These are phyloP conservation scores for Gymnoscopelus microlampas DNA, from an alignment of 2,797 vertebrate genomes.

Conservation along the genomic window DNA sequence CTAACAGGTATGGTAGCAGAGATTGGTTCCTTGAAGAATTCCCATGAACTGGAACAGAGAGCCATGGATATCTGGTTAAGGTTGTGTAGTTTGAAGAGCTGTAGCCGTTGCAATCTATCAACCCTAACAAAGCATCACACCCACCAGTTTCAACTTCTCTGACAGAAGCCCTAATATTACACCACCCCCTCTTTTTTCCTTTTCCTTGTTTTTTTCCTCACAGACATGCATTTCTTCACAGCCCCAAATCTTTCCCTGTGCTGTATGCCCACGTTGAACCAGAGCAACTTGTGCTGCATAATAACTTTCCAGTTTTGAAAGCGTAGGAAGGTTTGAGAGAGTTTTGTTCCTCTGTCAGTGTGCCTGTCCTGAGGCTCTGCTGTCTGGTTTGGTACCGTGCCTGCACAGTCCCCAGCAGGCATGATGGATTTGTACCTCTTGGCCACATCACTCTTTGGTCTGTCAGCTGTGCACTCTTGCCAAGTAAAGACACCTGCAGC, in stretches of 20 bases:
- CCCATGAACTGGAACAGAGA: no score
- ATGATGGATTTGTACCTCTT: not conserved
- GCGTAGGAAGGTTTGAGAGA: not conserved
- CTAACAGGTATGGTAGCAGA: no score
- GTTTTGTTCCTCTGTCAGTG: not conserved
- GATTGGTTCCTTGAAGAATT: no score
- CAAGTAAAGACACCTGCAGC: conserved; percentile 9
- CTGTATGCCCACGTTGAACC: no score
- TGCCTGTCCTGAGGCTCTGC: not conserved
- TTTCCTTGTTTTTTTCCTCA: not conserved
- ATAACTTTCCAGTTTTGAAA: not conserved
- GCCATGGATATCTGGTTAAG: no score
- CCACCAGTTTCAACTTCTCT: not conserved
- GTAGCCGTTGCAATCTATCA: no score
- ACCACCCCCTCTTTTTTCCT: not conserved
- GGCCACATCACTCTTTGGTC: conserved; percentile 30
- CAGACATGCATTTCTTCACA: no score
- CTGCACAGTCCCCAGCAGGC: conserved; percentile 10
- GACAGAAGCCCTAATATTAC: not conserved
- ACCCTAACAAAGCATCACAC: not conserved
- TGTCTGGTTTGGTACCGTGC: not conserved
- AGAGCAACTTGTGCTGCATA: not conserved
- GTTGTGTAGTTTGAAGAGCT: no score
- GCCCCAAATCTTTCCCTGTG: no score
- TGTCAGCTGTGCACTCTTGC: conserved; percentile 29